phyloP scores from a whole-genome alignment of 2,797 vertebrate genomes.

The Cryptoprocta ferox region DNA sequence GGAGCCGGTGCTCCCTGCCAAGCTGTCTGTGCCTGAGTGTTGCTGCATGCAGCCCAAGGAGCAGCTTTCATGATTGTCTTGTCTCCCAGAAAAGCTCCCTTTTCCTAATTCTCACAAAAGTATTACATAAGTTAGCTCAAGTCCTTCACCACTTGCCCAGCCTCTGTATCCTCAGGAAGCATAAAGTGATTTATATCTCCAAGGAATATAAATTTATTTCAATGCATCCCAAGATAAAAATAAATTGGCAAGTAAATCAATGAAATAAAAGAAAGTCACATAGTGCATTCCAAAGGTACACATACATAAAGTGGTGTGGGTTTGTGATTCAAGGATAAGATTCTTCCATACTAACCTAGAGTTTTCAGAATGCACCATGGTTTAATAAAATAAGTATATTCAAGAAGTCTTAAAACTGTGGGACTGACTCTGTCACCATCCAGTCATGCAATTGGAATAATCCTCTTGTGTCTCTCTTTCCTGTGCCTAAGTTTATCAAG shows the following conservation, averaged over 20 bases:
- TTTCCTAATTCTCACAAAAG: neutral
- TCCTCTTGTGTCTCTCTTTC: neutral
- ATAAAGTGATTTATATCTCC: neutral
- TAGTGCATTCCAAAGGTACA: neutral
- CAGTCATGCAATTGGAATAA: neutral
- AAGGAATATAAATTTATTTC: slow-evolving; percentile 13
- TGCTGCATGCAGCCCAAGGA: neutral
- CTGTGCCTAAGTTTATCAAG: neutral
- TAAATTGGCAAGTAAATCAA: neutral
- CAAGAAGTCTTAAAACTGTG: neutral
- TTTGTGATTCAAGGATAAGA: slow-evolving; percentile 16
- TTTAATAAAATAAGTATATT: neutral
- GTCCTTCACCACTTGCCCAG: neutral
- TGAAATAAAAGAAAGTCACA: slow-evolving; percentile 28
- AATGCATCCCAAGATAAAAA: neutral
- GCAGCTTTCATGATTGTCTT: neutral
- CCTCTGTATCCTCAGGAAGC: neutral
- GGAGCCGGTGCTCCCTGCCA: neutral
- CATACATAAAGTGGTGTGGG: neutral
- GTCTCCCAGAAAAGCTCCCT: neutral
- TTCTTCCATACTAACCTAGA: neutral
- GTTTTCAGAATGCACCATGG: neutral
- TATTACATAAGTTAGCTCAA: neutral
- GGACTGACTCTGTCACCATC: neutral
- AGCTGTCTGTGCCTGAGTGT: neutral